Conservation (phyloP, 2,888 invertebrate species). For the Aleiodes leptofemur region DNA sequence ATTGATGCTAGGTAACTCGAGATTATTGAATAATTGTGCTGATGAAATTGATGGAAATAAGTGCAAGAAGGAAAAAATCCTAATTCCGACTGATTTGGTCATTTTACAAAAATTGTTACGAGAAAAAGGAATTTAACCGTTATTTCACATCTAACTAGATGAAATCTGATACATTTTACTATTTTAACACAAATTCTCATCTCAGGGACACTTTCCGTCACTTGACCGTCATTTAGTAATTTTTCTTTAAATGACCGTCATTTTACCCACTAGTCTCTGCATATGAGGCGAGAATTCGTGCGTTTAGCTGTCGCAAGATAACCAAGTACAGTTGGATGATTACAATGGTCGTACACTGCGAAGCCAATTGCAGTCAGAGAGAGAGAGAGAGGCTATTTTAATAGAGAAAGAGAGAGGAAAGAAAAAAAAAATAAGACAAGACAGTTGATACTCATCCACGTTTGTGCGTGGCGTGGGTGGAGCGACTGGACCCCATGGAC, state of each 20-base stretch:
- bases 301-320: slow-evolving; percentile 39
- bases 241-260: no score
- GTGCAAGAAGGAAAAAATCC: not conserved
- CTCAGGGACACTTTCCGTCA: no score
- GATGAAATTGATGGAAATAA: not conserved
- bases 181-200: no score
- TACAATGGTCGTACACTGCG: slow-evolving; percentile 51
- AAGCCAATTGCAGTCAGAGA: slow-evolving; percentile 54
- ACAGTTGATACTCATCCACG: slow-evolving; percentile 45
- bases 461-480: slow-evolving; percentile 72
- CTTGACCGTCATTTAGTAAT: no score
- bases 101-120: no score
- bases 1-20: slow-evolving; percentile 10
- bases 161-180: no score
- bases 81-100: no score
- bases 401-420: slow-evolving; percentile 15
- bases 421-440: slow-evolving; percentile 12
- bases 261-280: no score
- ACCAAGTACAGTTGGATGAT: slow-evolving; percentile 52
- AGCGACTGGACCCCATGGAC: slow-evolving; percentile 68
- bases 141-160: no score
- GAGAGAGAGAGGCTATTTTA: slow-evolving; percentile 14
- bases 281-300: slow-evolving; percentile 31
- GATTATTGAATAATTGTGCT: slow-evolving; percentile 25
- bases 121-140: no score